Evolutionary conservation across 1,140 invertebrate genomes (phyloP).

Genomic region (Olivierus martensii): DNA sequence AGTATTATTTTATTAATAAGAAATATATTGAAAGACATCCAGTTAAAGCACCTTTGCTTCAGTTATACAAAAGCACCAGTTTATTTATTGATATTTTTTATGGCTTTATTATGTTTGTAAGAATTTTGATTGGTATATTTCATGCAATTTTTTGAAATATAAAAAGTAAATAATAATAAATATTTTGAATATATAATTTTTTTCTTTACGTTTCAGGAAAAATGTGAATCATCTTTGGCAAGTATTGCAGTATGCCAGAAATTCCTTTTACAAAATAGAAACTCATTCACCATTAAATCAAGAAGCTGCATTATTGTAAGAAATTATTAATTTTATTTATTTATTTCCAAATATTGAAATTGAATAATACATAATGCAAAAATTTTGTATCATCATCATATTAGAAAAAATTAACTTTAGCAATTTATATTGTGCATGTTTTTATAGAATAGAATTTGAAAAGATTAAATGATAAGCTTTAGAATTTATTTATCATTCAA

Average conservation of each 20-base stretch:
- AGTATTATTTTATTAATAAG: background rate
- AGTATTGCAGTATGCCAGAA: slow-evolving; percentile 66
- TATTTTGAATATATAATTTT: background rate
- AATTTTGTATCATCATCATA: too few relatives aligned
- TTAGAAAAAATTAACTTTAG: too few relatives aligned
- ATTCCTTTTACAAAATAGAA: slow-evolving; percentile 63
- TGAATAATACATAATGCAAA: too few relatives aligned
- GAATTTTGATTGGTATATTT: too few relatives aligned
- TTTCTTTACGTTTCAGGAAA: slow-evolving; percentile 30
- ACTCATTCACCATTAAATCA: slow-evolving; percentile 50
- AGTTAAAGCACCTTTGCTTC: too few relatives aligned
- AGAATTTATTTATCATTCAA: too few relatives aligned
- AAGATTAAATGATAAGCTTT: too few relatives aligned
- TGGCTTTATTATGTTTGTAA: too few relatives aligned
- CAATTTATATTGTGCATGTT: too few relatives aligned
- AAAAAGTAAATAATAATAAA: too few relatives aligned
- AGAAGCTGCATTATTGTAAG: slow-evolving; percentile 62
- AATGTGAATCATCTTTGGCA: slow-evolving; percentile 76
- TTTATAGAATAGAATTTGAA: too few relatives aligned
- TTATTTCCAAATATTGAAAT: background rate
- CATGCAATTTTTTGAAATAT: too few relatives aligned
- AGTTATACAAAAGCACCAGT: background rate
- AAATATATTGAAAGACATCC: background rate
- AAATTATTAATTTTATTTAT: slow-evolving; percentile 16
- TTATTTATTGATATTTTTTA: background rate